Evolutionary conservation across 2,113 vertebrate species (phyloP).

Genomic region (Amphilophus citrinellus): DNA sequence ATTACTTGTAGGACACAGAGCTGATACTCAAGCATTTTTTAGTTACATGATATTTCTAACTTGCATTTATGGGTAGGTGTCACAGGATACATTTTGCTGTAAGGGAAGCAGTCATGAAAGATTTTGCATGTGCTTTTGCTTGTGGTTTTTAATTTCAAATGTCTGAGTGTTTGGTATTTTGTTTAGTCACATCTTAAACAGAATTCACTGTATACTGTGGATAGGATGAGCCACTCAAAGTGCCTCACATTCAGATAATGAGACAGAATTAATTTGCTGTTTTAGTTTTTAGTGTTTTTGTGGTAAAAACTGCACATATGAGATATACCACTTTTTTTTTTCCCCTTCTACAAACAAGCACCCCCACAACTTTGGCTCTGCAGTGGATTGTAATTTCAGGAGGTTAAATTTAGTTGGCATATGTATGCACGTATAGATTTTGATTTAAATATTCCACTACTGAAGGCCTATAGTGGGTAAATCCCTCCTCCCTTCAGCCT

Average conservation of each 20-base stretch:
- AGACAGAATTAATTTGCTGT: not conserved
- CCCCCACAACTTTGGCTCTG: not conserved
- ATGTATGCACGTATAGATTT: conserved; percentile 14
- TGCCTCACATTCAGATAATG: not conserved
- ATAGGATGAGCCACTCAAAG: not conserved
- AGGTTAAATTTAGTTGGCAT: conserved; percentile 23
- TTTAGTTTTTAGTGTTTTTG: not conserved
- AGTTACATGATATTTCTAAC: not conserved
- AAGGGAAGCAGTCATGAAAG: not conserved
- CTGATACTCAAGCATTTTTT: not conserved
- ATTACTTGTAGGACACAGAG: not conserved
- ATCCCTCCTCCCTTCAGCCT: conserved; percentile 64
- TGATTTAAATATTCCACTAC: conserved; percentile 12
- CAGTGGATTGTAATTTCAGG: conserved; percentile 28
- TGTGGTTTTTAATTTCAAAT: not conserved
- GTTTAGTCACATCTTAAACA: not conserved
- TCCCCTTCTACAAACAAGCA: not conserved
- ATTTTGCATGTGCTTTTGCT: not conserved
- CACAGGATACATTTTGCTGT: not conserved
- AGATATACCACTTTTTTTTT: not conserved
- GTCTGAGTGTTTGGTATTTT: conserved; percentile 1
- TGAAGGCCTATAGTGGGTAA: conserved; percentile 51
- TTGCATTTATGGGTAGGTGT: not conserved
- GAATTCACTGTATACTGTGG: not conserved
- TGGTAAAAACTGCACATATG: not conserved